Evolutionary conservation across 2,888 invertebrate species (phyloP), one percentile per base, ranked within the genome.

Genomic region (Nemotelus nigrinus): DNA sequence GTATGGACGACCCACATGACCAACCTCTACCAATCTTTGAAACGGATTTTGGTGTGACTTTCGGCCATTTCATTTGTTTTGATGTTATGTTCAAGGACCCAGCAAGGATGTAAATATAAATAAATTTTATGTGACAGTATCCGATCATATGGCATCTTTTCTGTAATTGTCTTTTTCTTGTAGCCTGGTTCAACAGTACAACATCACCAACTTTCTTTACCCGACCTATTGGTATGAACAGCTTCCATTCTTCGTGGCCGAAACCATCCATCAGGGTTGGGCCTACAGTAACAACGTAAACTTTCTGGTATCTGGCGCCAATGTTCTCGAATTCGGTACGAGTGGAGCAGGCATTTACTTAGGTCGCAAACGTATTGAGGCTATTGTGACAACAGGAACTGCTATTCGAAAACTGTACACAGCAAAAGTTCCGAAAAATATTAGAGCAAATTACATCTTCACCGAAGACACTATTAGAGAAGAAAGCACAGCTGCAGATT

Each of bases 161-260:
- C 25, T 25, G 25, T 25, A 25, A 25, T 25, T 25, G 25, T 1
- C 25, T 7, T 50, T 50, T 47, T 50, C 39, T 10, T 53, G 63
- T 41, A 79, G 70, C 47, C 43, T 75, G 78, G 80, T 71, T 43
- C 53, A 53, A 76, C 80, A 45, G 81, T 82, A 10, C 63, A 79
- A 79, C 65, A 80, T 89, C 2, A 83, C 80, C 4, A 84, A 87
- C 78, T 84, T 87, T 71, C 80, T 82, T 87, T 92, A n/a, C 83
- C 89, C 93, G 0, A 91, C 93, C 0, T 92, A 93, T 86, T 96
- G 96, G 96, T 93, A 93, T 82, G 93, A 95, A 0, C 93, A 94
- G 83, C 84, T 94, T 78, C 96, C 96, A 0, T 94, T 92, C 83
- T 86, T 94, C 71, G 92, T 92, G 81, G 92, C 91, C 65, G 88